These are phyloP conservation scores for Phoenicopterus ruber DNA, from an alignment of 2,113 vertebrate species.

Conservation along the genomic window DNA sequence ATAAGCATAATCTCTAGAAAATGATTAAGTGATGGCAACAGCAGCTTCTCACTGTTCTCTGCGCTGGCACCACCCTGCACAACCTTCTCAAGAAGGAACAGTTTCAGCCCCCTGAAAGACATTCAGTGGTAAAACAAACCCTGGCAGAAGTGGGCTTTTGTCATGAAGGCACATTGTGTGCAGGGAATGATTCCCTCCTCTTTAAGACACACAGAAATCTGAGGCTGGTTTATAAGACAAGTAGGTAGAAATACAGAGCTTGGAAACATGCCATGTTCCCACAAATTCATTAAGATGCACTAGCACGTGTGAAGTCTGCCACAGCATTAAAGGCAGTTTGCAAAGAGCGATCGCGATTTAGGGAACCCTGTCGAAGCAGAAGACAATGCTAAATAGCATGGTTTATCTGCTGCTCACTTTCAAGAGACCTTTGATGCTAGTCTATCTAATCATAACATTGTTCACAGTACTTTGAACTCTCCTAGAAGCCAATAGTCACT, in stretches of 20 bases:
- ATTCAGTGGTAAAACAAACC: background rate
- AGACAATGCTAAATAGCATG: background rate
- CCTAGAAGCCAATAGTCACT: background rate
- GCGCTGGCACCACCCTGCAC: too few relatives aligned
- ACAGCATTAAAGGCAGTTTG: background rate
- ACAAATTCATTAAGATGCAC: background rate
- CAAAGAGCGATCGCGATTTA: rapidly evolving
- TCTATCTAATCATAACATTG: background rate
- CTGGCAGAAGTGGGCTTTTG: background rate
- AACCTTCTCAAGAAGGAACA: background rate
- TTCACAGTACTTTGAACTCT: background rate
- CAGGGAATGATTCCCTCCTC: background rate
- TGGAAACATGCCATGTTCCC: background rate
- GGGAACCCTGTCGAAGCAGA: background rate
- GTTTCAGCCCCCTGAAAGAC: background rate
- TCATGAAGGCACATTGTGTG: background rate
- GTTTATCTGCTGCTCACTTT: background rate
- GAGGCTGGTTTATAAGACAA: background rate
- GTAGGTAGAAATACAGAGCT: background rate
- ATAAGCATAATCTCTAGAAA: background rate
- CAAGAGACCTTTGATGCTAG: background rate
- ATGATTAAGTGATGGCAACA: background rate
- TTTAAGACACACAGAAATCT: background rate
- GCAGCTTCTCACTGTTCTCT: background rate
- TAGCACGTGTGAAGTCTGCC: background rate